These are phyloP conservation scores for Campylomormyrus numenius DNA, from an alignment of 2,113 vertebrate genomes.

Conservation along the genomic window DNA sequence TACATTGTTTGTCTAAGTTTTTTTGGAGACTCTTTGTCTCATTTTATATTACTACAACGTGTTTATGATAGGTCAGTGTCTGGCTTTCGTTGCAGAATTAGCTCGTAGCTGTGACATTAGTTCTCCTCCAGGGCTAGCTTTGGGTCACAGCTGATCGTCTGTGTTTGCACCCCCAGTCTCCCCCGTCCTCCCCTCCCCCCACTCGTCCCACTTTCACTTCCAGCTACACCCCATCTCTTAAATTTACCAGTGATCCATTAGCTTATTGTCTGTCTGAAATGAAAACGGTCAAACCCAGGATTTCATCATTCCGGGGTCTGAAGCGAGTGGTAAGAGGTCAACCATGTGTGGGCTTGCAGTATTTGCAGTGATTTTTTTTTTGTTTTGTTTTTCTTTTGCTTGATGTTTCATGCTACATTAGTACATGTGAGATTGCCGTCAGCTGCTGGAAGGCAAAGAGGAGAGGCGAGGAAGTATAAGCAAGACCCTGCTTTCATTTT, in stretches of 20 bases:
- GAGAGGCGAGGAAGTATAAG: not conserved
- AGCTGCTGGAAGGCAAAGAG: not conserved
- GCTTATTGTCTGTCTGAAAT: conserved; percentile 90
- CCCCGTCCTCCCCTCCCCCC: conserved; percentile 67
- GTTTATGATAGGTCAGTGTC: conserved; percentile 17
- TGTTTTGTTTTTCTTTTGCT: not conserved
- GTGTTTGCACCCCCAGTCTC: conserved; percentile 65
- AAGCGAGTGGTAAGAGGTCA: conserved; percentile 87
- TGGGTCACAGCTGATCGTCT: not conserved
- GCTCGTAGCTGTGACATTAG: not conserved
- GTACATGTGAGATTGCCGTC: not conserved
- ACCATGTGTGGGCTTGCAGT: conserved; percentile 5
- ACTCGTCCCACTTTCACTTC: conserved; percentile 67
- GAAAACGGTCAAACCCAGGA: conserved; percentile 86
- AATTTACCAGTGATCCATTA: conserved; percentile 82
- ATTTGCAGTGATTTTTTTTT: conserved; percentile 18
- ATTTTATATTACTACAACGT: not conserved
- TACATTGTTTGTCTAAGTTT: not conserved
- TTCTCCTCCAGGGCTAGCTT: not conserved
- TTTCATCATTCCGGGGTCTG: conserved; percentile 82
- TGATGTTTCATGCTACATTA: not conserved
- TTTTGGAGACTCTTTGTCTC: not conserved
- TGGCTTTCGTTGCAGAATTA: conserved; percentile 57
- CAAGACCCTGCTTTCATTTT: not conserved
- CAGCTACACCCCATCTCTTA: conserved; percentile 71